Percentiles rank a stretch among this genome's conserved stretches.
These are phyloP conservation scores for Trichopoda pennipes DNA, from an alignment of 2,888 invertebrate species.

Conservation along the genomic window DNA sequence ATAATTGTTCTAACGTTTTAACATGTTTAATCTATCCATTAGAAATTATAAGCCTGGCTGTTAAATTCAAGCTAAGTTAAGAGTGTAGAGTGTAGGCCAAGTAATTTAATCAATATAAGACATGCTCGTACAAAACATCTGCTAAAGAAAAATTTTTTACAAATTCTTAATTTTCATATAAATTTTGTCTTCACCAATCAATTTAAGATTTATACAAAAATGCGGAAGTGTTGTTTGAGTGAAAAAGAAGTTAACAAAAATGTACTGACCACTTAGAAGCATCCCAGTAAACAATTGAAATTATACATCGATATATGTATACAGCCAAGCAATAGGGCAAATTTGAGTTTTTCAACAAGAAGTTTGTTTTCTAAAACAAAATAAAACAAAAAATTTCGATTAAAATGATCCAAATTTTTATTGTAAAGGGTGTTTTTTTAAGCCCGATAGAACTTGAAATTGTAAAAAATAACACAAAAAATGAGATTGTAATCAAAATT, in stretches of 20 bases:
- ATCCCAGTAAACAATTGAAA: constrained; percentile 33
- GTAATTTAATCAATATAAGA: neutral
- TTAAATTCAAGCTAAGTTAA: neutral
- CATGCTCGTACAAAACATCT: neutral
- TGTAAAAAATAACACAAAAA: too few species aligned
- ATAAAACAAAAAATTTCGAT: too few species aligned
- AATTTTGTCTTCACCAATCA: constrained; percentile 17
- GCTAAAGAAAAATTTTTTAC: neutral
- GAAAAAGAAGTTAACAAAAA: constrained; percentile 10
- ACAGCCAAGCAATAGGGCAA: too few species aligned
- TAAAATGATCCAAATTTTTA: too few species aligned
- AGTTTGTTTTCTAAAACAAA: too few species aligned
- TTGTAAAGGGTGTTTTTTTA: too few species aligned
- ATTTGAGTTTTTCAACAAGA: too few species aligned
- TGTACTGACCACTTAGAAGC: constrained; percentile 29
- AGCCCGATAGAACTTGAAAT: too few species aligned
- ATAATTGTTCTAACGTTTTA: too few species aligned
- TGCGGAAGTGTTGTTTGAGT: constrained; percentile 57
- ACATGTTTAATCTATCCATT: neutral
- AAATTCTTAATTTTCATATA: neutral
- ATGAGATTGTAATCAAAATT: too few species aligned
- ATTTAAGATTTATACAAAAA: constrained; percentile 59
- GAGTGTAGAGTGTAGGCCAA: neutral
- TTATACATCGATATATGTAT: too few species aligned
- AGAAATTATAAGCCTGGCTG: neutral